Evolutionary conservation across 2,797 vertebrate species (phyloP).

Genomic region (Lithobates pipiens): DNA sequence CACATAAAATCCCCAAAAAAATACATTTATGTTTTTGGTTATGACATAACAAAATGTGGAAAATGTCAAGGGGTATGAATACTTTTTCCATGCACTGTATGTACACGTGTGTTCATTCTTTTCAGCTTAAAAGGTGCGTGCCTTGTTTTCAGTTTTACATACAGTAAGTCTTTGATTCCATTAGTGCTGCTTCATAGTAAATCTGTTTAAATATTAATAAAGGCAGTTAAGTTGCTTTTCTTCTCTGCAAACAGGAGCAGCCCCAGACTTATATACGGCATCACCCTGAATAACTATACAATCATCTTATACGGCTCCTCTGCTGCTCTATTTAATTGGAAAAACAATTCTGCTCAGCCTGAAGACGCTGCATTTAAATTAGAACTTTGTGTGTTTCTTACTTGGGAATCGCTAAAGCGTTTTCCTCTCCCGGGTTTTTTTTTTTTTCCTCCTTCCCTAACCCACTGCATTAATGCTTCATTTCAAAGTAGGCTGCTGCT

Average conservation of each 20-base stretch:
- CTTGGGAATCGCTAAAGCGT: constrained; percentile 19
- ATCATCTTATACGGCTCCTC: background rate
- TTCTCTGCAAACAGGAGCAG: background rate
- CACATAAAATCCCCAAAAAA: too few relatives aligned
- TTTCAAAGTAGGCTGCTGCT: constrained; percentile 48
- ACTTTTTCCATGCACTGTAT: too few relatives aligned
- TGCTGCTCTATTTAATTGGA: background rate
- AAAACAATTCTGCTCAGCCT: constrained; percentile 2
- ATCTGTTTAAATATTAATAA: constrained; percentile 33
- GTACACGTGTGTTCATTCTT: too few relatives aligned
- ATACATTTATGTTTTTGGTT: too few relatives aligned
- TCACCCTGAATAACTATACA: constrained; percentile 11
- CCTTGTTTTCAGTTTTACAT: background rate
- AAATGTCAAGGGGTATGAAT: too few relatives aligned
- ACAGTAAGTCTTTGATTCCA: background rate
- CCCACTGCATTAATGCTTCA: constrained; percentile 59
- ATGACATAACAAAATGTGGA: too few relatives aligned
- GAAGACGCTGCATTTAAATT: constrained; percentile 18
- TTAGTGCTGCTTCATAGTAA: constrained; percentile 23
- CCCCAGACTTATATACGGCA: constrained; percentile 23
- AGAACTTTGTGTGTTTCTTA: constrained; percentile 13
- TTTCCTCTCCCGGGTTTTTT: background rate
- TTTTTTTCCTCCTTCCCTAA: constrained; percentile 7
- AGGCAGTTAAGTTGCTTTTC: constrained; percentile 11
- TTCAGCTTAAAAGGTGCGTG: too few relatives aligned